Percentiles rank a stretch among this genome's conserved stretches.
phyloP scores from a whole-genome alignment of 2,888 invertebrate species.

The Agrenia bidenticulata region DNA sequence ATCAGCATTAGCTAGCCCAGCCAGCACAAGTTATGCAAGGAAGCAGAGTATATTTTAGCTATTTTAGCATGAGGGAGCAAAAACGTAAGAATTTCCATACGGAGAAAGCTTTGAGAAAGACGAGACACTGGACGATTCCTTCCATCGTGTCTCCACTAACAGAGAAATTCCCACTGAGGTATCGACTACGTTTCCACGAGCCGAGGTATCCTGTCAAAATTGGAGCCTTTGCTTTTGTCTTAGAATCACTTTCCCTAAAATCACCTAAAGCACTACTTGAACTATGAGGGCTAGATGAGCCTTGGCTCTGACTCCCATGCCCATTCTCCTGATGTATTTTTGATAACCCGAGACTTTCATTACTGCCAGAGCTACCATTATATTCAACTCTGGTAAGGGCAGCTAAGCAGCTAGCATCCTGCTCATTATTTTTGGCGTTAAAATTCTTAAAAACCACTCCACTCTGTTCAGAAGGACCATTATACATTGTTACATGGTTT shows the following conservation, averaged over 20 bases:
- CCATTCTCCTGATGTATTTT: not conserved
- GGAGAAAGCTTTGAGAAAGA: slow-evolving; percentile 89
- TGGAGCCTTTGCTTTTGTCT: slow-evolving; percentile 29
- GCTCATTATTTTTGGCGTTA: not conserved
- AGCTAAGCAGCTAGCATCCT: not conserved
- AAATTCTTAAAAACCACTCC: not conserved
- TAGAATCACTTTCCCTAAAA: not conserved
- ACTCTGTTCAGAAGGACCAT: not conserved
- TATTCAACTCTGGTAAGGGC: not conserved
- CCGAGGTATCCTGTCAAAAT: slow-evolving; percentile 48
- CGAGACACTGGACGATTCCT: slow-evolving; percentile 87
- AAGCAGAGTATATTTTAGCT: too few species aligned
- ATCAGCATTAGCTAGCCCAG: too few species aligned
- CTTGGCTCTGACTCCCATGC: slow-evolving; percentile 53
- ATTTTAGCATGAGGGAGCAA: too few species aligned
- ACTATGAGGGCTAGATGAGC: slow-evolving; percentile 13
- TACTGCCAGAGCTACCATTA: not conserved
- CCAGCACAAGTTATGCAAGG: too few species aligned
- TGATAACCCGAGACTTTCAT: not conserved
- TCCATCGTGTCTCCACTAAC: slow-evolving; percentile 90
- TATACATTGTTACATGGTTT: too few species aligned
- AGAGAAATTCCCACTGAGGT: slow-evolving; percentile 84
- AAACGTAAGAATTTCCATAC: slow-evolving; percentile 63
- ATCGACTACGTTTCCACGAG: slow-evolving; percentile 61
- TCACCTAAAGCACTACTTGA: slow-evolving; percentile 13